phyloP scores from a whole-genome alignment of 2,888 invertebrate species.

The Trisateles emortualis region DNA sequence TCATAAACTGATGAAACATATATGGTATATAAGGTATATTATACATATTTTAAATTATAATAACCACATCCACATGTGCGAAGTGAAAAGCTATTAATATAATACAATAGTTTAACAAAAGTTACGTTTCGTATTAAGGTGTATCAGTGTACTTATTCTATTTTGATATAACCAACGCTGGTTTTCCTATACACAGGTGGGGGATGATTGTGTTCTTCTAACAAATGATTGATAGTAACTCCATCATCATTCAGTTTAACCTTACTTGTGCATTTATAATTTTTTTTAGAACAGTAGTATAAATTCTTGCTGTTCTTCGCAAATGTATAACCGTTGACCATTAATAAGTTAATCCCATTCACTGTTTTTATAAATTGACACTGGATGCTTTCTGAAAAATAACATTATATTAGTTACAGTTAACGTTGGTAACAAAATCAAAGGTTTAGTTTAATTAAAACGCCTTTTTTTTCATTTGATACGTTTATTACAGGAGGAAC shows the following conservation, averaged over 20 bases:
- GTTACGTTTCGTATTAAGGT: no score
- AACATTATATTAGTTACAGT: neutral
- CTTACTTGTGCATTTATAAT: neutral
- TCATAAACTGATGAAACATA: no score
- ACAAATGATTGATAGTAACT: neutral
- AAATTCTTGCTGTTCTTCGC: neutral
- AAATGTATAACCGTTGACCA: slow-evolving; percentile 1
- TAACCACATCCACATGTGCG: no score
- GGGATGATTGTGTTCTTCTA: neutral
- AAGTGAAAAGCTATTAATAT: no score
- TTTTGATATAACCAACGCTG: neutral
- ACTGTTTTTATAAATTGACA: neutral
- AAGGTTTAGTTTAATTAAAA: no score
- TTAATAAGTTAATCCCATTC: neutral
- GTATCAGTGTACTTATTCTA: neutral
- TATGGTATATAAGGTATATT: no score
- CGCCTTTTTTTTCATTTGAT: no score
- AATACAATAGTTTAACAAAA: no score
- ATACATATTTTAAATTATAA: no score
- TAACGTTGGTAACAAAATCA: neutral
- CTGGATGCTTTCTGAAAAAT: neutral
- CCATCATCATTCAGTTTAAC: neutral
- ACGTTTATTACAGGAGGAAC: no score
- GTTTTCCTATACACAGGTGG: neutral
- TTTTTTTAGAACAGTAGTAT: neutral